A percentile compares a stretch with the other conserved stretches of the same genome.
Conservation (phyloP, 1,140 invertebrate species). For the Tetramorium simillimum region DNA sequence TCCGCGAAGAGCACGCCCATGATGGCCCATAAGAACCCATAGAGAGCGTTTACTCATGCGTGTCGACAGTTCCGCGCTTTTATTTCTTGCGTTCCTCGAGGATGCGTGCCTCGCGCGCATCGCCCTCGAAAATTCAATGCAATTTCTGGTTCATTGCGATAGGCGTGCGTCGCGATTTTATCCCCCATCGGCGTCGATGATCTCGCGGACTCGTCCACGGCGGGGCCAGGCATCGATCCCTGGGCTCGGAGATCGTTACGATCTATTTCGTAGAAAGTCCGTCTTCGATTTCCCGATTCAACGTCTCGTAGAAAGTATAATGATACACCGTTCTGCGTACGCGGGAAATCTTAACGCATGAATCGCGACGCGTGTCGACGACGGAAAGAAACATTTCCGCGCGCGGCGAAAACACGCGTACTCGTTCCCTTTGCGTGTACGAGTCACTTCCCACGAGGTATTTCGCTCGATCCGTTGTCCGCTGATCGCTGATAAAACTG, state of each 20-base stretch:
- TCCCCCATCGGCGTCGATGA: not conserved
- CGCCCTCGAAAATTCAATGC: constrained; percentile 70
- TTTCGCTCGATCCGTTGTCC: constrained; percentile 16
- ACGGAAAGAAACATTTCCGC: constrained; percentile 38
- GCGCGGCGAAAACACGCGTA: constrained; percentile 8
- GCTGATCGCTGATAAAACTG: constrained; percentile 31
- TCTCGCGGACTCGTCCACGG: not conserved
- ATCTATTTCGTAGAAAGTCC: constrained; percentile 66
- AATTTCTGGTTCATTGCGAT: constrained; percentile 61
- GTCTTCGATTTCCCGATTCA: constrained; percentile 62
- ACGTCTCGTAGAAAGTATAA: constrained; percentile 66
- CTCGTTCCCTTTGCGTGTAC: constrained; percentile 4
- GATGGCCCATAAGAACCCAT: constrained; percentile 45
- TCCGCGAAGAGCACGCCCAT: constrained; percentile 47
- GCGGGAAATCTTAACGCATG: constrained; percentile 60
- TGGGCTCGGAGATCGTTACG: not conserved
- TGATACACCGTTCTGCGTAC: constrained; percentile 24
- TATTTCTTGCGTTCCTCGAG: constrained; percentile 53
- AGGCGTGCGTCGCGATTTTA: constrained; percentile 21
- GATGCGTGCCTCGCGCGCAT: constrained; percentile 56
- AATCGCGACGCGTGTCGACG: constrained; percentile 38
- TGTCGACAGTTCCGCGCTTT: constrained; percentile 68
- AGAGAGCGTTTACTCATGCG: constrained; percentile 70
- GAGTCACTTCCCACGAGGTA: constrained; percentile 29
- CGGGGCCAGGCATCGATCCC: not conserved